Evolutionary conservation across 2,113 vertebrate genomes (phyloP), one percentile per base, ranked within the genome.

Genomic region (Pseudorasbora parva): DNA sequence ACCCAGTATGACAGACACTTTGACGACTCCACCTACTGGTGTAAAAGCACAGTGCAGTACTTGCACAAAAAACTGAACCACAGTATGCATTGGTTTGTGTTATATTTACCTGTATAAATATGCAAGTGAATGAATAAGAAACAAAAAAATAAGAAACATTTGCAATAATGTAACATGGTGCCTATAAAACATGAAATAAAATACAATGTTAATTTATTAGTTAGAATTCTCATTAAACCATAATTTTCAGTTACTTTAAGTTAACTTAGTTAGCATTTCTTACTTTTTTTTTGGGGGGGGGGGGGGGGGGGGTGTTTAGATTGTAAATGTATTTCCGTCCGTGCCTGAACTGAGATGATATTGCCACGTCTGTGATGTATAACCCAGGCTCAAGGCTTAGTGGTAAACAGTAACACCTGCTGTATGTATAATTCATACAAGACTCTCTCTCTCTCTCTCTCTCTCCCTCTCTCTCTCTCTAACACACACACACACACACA

Each of bases 21-120:
- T 68, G 25, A 81, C 5, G 27, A 54, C 62, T 9, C 90, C 92
- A 88, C 89, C 92, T 92, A 87, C 89, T 91, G 93, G 92, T 77
- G 5, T 68, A 23, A 80, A 85, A 68, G 15, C 30, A 69, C 54
- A 86, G 15, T 77, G 43, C 76, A 85, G 60, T 45, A n/a, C 12
- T 79, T 33, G 4, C 2, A 49, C 43, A 85, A 82, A 68, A 17
- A 74, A 30, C 8, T 17, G 15, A 57, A 25, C 2, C 19, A 9
- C 27, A 49, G 57, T 49, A 85, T 56, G 66, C n/a, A 30, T 85
- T 45, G 78, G 75, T 79, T 49, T 49, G 66, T 62, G 51, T 51
- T 5, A 25, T 59, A 41, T 37, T 56, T 19, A 57, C 30, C 11
- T 3, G 51, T 14, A 23, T 59, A 41, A 23, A 57, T 7, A 73